Evolutionary conservation across 2,797 vertebrate species (phyloP).

Genomic region (Microchirus variegatus): DNA sequence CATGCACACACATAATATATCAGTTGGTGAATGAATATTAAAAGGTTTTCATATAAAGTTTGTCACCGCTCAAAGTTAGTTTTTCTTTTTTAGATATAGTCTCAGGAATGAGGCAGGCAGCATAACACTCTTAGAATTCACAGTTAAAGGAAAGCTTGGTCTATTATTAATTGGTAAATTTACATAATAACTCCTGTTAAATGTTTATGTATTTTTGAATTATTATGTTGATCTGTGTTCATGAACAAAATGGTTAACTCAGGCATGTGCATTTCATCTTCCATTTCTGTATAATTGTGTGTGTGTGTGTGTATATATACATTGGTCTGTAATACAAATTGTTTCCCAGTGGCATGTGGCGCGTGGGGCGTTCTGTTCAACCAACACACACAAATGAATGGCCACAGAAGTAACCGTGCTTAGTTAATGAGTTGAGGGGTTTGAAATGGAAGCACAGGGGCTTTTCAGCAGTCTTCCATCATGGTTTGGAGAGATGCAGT

Average conservation of each 20-base stretch:
- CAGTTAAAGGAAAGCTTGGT: neutral
- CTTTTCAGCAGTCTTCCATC: constrained; percentile 54
- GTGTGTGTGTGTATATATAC: neutral
- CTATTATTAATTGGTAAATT: neutral
- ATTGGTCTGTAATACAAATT: constrained; percentile 30
- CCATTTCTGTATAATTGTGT: constrained; percentile 1
- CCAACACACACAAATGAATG: constrained; percentile 12
- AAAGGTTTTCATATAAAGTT: too few relatives aligned
- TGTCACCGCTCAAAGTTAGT: constrained; percentile 6
- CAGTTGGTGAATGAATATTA: too few relatives aligned
- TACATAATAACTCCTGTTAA: neutral
- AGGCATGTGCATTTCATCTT: constrained; percentile 10
- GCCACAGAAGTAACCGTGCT: constrained; percentile 42
- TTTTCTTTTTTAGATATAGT: constrained; percentile 3
- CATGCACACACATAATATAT: neutral
- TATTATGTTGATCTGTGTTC: neutral
- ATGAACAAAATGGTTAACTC: neutral
- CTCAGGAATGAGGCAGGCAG: neutral
- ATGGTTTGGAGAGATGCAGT: constrained; percentile 58
- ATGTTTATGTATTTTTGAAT: neutral
- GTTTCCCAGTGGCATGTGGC: constrained; percentile 10
- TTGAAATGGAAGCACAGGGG: constrained; percentile 52
- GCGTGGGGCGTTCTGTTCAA: constrained; percentile 33
- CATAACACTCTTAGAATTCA: neutral
- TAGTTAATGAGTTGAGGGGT: constrained; percentile 65